These are phyloP conservation scores for Synaphobranchus kaupii DNA, from an alignment of 2,797 vertebrate genomes.

Conservation along the genomic window DNA sequence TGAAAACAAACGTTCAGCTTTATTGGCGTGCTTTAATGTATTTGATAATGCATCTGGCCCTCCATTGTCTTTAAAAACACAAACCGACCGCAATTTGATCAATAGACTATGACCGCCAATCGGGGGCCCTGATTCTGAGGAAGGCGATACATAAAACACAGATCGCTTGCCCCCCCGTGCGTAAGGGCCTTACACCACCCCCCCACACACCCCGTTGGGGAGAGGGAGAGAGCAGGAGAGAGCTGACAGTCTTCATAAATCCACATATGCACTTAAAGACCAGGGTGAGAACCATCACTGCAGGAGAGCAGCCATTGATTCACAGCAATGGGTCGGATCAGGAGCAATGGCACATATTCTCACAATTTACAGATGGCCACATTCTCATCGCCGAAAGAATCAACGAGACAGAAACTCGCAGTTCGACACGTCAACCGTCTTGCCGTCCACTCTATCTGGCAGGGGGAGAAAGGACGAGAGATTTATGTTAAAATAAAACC, in stretches of 20 bases:
- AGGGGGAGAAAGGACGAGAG: background rate
- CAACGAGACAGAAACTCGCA: background rate
- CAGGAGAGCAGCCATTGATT: background rate
- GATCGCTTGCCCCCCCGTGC: slow-evolving; percentile 6
- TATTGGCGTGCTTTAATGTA: slow-evolving; percentile 3
- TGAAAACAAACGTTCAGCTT: slow-evolving; percentile 25
- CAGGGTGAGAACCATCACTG: slow-evolving; percentile 8
- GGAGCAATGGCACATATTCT: background rate
- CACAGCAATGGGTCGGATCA: background rate
- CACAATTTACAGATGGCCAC: background rate
- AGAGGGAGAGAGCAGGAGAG: slow-evolving; percentile 20
- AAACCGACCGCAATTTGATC: slow-evolving; percentile 49
- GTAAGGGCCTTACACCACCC: background rate
- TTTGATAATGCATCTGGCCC: slow-evolving; percentile 22
- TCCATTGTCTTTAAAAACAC: slow-evolving; percentile 39
- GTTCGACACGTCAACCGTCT: background rate
- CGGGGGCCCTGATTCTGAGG: slow-evolving; percentile 36
- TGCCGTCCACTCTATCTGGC: background rate
- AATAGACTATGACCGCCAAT: slow-evolving; percentile 52
- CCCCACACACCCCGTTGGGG: background rate
- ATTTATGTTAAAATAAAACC: background rate
- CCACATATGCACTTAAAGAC: background rate
- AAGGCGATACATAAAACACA: slow-evolving; percentile 12
- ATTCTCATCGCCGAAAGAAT: background rate
- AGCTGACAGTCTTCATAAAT: slow-evolving; percentile 27